Evolutionary conservation across 2,113 vertebrate genomes (phyloP).

Genomic region (Toxostoma redivivum): DNA sequence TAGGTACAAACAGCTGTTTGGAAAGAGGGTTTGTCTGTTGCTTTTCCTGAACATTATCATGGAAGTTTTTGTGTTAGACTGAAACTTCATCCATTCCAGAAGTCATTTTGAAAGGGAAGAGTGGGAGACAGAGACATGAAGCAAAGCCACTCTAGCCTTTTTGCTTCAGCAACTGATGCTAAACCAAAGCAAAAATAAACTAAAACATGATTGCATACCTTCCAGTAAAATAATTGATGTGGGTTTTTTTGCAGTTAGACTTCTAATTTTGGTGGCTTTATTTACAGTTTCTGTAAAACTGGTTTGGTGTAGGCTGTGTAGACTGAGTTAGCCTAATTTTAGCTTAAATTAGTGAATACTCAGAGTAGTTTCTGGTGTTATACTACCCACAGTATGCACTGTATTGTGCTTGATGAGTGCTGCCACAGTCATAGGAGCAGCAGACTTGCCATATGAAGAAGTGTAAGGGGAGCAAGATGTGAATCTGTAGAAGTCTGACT

Average conservation of each 20-base stretch:
- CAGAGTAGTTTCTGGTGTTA: not conserved
- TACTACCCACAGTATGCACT: not conserved
- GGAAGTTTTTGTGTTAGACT: not conserved
- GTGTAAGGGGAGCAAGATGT: not conserved
- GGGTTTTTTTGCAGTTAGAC: not conserved
- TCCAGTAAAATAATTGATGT: not conserved
- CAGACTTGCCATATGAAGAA: not conserved
- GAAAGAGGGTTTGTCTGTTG: not conserved
- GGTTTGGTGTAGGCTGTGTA: not conserved
- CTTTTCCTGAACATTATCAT: not conserved
- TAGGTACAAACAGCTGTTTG: not conserved
- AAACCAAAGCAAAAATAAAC: not conserved
- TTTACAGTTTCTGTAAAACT: not conserved
- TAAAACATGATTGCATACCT: not conserved
- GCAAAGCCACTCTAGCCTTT: not conserved
- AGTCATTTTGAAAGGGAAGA: not conserved
- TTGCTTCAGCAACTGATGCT: not conserved
- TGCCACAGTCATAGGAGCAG: not conserved
- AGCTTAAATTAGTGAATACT: not conserved
- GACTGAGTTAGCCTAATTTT: not conserved
- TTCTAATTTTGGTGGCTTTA: not conserved
- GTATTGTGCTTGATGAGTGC: not conserved
- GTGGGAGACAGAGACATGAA: not conserved
- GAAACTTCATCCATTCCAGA: not conserved
- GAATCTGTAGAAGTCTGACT: not conserved